Evolutionary conservation across 2,888 invertebrate genomes (phyloP).

Genomic region (Eupelmus urozonus): DNA sequence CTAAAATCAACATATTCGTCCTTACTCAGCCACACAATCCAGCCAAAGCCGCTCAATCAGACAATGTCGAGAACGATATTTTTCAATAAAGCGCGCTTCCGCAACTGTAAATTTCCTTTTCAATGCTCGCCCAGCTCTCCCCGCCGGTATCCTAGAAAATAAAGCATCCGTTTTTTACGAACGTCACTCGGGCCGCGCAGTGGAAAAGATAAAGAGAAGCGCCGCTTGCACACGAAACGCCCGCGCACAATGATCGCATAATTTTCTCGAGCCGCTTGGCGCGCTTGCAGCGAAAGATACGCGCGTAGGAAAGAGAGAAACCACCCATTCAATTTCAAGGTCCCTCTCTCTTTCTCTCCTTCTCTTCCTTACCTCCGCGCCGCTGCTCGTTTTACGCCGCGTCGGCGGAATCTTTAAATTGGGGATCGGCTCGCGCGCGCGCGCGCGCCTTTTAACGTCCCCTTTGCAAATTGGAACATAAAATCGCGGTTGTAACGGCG

Average conservation of each 20-base stretch:
- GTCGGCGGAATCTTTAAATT: constrained; percentile 60
- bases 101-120: constrained; percentile 2
- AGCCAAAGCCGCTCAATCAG: too few species aligned
- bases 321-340: constrained; percentile 61
- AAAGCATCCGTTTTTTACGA: constrained; percentile 10
- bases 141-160: neutral
- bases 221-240: constrained; percentile 4
- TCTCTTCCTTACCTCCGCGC: neutral
- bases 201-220: neutral
- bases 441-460: constrained; percentile 65
- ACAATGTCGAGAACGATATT: neutral
- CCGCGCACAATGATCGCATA: constrained; percentile 57
- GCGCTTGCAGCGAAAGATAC: too few species aligned
- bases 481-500: constrained; percentile 72
- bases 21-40: too few species aligned
- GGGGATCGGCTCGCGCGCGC: constrained; percentile 62
- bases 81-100: neutral
- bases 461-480: constrained; percentile 76
- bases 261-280: constrained; percentile 53
- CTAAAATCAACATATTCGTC: too few species aligned
- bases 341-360: neutral
- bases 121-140: too few species aligned
- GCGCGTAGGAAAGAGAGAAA: constrained; percentile 60
- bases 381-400: constrained; percentile 54
- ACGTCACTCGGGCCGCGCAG: neutral